Percentiles rank a stretch among this genome's conserved stretches.
Evolutionary conservation across 2,888 invertebrate genomes (phyloP).

Genomic region (Loripinus fragilis): DNA sequence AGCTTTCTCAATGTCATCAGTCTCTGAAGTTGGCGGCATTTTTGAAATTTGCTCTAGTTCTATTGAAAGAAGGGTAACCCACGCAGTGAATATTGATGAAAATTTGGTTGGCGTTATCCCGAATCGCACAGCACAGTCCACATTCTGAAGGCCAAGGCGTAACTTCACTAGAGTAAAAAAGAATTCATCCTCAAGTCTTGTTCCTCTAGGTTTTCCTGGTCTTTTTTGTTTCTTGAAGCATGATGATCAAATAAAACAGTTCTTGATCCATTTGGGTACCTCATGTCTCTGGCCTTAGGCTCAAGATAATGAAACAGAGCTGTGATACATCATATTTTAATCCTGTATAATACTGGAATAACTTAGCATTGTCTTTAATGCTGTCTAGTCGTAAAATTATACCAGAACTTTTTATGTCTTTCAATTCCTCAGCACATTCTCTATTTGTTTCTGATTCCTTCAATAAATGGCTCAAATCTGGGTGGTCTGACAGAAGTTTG

Average conservation of each 20-base stretch:
- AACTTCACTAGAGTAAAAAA: constrained; percentile 29
- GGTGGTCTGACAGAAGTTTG: neutral
- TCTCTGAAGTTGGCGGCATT: too few relatives aligned
- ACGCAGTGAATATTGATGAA: too few relatives aligned
- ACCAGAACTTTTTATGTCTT: neutral
- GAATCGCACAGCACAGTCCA: constrained; percentile 28
- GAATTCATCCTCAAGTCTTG: constrained; percentile 25
- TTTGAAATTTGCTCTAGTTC: too few relatives aligned
- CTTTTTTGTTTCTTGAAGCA: constrained; percentile 13
- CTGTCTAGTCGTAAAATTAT: neutral
- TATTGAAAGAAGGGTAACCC: too few relatives aligned
- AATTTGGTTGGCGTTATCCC: too few relatives aligned
- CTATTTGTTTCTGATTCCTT: neutral
- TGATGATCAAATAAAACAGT: constrained; percentile 18
- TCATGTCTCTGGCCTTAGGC: constrained; percentile 24
- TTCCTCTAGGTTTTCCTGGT: constrained; percentile 15
- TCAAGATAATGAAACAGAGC: constrained; percentile 23
- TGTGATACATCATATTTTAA: constrained; percentile 20
- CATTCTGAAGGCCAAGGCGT: too few relatives aligned
- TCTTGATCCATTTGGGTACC: constrained; percentile 29
- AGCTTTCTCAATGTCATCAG: too few relatives aligned
- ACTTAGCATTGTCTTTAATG: constrained; percentile 5
- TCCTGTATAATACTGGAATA: constrained; percentile 28
- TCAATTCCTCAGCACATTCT: neutral
- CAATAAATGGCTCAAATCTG: too few relatives aligned